Conservation (phyloP, 2,113 vertebrate species). For the Polyodon spathula region DNA sequence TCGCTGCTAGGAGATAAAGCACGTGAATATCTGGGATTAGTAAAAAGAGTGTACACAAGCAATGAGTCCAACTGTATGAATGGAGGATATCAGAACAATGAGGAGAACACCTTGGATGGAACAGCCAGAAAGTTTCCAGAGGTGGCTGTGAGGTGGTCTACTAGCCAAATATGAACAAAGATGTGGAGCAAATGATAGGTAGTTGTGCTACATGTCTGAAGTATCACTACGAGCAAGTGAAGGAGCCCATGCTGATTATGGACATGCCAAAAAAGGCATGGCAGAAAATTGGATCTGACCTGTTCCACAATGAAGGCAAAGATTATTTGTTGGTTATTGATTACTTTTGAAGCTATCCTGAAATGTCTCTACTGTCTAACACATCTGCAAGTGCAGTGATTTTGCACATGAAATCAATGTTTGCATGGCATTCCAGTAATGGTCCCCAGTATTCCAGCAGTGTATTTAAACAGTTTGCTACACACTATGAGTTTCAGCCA, state of each 20-base stretch:
- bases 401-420: conserved; percentile 11
- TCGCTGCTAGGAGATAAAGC: too few species aligned
- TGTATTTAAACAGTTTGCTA: conserved; percentile 12
- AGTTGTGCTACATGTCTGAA: neutral
- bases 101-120: too few species aligned
- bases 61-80: too few species aligned
- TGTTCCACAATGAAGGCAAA: too few species aligned
- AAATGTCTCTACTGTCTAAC: neutral
- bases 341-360: conserved; percentile 13
- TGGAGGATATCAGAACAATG: too few species aligned
- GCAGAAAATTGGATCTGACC: neutral
- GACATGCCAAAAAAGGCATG: neutral
- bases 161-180: neutral
- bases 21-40: too few species aligned
- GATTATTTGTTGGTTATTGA: conserved; percentile 10
- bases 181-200: neutral
- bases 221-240: neutral
- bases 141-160: too few species aligned
- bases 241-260: neutral
- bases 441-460: conserved; percentile 11
- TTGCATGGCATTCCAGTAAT: conserved; percentile 11
- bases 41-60: too few species aligned
- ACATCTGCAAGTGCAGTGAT: conserved; percentile 8
- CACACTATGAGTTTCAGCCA: conserved; percentile 8
- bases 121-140: too few species aligned